phyloP scores from a whole-genome alignment of 92 coral and sea anemone genomes.

The Porites rus region DNA sequence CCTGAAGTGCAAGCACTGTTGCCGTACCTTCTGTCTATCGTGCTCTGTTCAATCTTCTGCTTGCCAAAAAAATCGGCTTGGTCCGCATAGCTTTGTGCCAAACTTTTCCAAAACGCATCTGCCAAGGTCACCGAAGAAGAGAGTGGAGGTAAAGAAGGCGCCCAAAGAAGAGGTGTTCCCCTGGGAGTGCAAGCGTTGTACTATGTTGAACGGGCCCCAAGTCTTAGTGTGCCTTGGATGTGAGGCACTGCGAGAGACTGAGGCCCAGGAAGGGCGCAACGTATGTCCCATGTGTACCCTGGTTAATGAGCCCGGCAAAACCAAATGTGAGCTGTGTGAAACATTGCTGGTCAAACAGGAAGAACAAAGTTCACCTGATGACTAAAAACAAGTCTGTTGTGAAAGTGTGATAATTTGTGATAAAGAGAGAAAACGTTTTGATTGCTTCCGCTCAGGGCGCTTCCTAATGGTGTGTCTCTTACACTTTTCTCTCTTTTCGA shows the following conservation, averaged over 20 bases:
- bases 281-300: slow-evolving; percentile 96
- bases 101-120: neutral
- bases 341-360: slow-evolving; percentile 60
- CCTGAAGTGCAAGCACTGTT: slow-evolving; percentile 71
- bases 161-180: slow-evolving; percentile 34
- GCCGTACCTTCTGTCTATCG: slow-evolving; percentile 62
- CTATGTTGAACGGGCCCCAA: slow-evolving; percentile 82
- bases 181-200: slow-evolving; percentile 84
- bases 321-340: slow-evolving; percentile 87
- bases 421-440: no score
- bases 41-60: slow-evolving; percentile 60
- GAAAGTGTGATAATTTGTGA: no score
- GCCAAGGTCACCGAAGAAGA: slow-evolving; percentile 5
- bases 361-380: neutral
- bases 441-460: no score
- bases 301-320: slow-evolving; percentile 85
- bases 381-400: neutral
- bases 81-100: slow-evolving; percentile 58
- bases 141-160: neutral
- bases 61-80: slow-evolving; percentile 64
- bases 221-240: slow-evolving; percentile 92
- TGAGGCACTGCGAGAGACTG: slow-evolving; percentile 70
- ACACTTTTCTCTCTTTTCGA: no score
- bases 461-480: no score
- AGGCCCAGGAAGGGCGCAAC: slow-evolving; percentile 65